These are phyloP conservation scores for Amphipoea oculea DNA, from an alignment of 2,888 invertebrate genomes.

Conservation along the genomic window DNA sequence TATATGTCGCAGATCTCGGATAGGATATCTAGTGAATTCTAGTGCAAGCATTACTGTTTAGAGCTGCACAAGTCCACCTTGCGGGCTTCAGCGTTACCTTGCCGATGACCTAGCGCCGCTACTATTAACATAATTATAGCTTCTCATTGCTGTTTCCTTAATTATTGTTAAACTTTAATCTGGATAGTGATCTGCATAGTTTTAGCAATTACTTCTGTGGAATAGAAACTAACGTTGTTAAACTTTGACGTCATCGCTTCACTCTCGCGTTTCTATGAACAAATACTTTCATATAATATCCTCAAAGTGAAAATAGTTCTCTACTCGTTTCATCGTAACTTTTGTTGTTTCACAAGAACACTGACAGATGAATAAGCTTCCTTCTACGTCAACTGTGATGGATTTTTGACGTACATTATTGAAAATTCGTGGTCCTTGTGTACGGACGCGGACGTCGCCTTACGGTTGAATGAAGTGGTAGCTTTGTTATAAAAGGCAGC, in stretches of 20 bases:
- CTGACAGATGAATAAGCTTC: not conserved
- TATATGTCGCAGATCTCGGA: slow-evolving; percentile 5
- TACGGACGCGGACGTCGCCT: not conserved
- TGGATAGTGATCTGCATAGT: slow-evolving; percentile 3
- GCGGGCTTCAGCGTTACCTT: slow-evolving; percentile 40
- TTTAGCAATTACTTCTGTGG: slow-evolving; percentile 3
- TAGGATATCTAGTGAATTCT: not conserved
- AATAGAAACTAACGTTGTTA: slow-evolving; percentile 17
- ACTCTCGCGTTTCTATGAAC: slow-evolving; percentile 14
- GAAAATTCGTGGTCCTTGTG: not conserved
- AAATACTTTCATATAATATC: slow-evolving; percentile 6
- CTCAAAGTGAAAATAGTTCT: slow-evolving; percentile 14
- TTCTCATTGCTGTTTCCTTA: slow-evolving; percentile 28
- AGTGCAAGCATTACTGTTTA: slow-evolving; percentile 6
- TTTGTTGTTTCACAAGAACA: not conserved
- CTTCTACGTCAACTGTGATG: not conserved
- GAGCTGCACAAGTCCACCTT: slow-evolving; percentile 41
- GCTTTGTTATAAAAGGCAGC: not conserved
- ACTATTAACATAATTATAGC: slow-evolving; percentile 35
- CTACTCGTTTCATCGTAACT: not conserved
- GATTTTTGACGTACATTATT: slow-evolving; percentile 3
- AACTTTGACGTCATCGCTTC: slow-evolving; percentile 19
- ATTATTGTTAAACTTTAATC: slow-evolving; percentile 5
- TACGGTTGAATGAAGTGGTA: not conserved
- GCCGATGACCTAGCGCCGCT: slow-evolving; percentile 38